Percentiles rank a stretch among this genome's conserved stretches.
Conservation (phyloP, 2,888 invertebrate genomes). For the Tenthredo amoena region DNA sequence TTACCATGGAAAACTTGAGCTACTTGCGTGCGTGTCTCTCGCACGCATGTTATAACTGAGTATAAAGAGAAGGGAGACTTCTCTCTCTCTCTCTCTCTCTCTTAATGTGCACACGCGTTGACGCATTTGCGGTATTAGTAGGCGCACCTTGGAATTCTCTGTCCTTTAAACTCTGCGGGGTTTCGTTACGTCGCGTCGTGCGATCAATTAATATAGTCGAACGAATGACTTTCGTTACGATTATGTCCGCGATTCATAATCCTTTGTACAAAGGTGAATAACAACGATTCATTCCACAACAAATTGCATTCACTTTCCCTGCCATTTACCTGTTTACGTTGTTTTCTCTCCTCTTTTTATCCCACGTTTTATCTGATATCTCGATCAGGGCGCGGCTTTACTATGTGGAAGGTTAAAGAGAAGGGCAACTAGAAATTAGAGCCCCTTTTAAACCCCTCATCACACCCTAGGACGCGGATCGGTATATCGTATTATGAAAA, state of each 20-base stretch:
- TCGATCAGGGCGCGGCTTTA: slow-evolving; percentile 26
- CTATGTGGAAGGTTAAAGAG: not conserved
- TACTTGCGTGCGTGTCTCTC: not conserved
- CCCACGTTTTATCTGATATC: not conserved
- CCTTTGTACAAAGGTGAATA: not conserved
- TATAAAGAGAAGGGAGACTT: slow-evolving; percentile 4
- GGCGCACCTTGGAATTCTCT: slow-evolving; percentile 20
- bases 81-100: not conserved
- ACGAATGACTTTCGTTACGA: not conserved
- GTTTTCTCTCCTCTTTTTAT: not conserved
- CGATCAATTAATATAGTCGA: not conserved
- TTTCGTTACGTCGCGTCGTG: not conserved
- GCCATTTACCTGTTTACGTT: not conserved
- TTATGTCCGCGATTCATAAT: not conserved
- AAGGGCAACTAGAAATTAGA: not conserved
- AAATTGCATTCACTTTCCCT: not conserved
- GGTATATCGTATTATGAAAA: not conserved
- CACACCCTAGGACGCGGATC: not conserved
- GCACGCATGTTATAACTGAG: not conserved
- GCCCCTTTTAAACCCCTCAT: not conserved
- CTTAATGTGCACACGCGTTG: slow-evolving; percentile 1
- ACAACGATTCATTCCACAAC: not conserved
- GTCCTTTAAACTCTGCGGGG: not conserved
- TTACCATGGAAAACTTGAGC: not conserved
- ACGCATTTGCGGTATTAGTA: slow-evolving; percentile 24